These are phyloP conservation scores for Caenorhabditis panamensis DNA, from an alignment of 2,888 invertebrate genomes.

Conservation along the genomic window DNA sequence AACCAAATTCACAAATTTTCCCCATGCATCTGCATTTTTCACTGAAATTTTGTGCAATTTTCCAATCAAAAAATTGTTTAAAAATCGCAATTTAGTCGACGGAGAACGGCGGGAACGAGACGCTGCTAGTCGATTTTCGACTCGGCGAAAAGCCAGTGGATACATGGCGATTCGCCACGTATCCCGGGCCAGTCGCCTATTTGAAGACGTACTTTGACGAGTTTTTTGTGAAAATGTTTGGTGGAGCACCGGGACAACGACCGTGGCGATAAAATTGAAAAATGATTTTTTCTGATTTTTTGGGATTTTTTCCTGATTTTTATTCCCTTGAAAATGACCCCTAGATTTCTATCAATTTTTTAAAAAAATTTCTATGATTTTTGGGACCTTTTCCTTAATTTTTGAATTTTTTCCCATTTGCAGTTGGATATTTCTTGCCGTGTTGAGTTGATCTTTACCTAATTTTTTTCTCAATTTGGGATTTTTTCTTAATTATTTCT, in stretches of 20 bases:
- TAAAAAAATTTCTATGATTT: constrained; percentile 2
- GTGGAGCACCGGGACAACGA: constrained; percentile 46
- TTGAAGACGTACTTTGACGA: constrained; percentile 59
- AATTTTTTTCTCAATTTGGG: constrained; percentile 19
- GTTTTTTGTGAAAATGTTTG: constrained; percentile 62
- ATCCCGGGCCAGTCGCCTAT: constrained; percentile 30
- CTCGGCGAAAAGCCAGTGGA: constrained; percentile 22
- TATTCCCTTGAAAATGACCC: neutral
- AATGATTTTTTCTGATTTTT: neutral
- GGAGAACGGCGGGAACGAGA: constrained; percentile 59
- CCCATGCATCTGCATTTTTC: too few species aligned
- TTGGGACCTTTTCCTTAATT: neutral
- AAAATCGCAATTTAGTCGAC: constrained; percentile 39
- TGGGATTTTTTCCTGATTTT: neutral
- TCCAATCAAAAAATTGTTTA: neutral
- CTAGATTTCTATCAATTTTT: neutral
- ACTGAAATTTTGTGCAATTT: too few species aligned
- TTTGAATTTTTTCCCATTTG: constrained; percentile 6
- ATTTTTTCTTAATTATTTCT: constrained; percentile 12
- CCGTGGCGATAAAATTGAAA: constrained; percentile 44
- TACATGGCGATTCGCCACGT: constrained; percentile 37
- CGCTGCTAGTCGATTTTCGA: constrained; percentile 49
- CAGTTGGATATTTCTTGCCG: constrained; percentile 42
- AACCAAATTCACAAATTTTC: too few species aligned
- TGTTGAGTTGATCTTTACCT: constrained; percentile 23